Conservation (phyloP, 2,113 vertebrate genomes). For the Sarotherodon lohbergeri region DNA sequence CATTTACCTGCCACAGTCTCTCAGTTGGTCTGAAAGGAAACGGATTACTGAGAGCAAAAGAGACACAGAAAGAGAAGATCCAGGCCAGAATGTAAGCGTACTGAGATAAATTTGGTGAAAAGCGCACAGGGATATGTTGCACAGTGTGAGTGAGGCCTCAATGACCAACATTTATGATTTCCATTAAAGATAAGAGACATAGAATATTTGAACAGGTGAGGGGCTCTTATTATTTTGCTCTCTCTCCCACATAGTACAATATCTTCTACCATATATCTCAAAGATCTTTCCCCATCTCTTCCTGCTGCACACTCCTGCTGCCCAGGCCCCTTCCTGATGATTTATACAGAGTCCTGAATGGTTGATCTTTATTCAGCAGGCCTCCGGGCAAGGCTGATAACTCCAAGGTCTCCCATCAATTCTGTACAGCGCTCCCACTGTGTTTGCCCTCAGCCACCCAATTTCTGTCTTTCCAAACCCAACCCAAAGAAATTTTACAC, state of each 20-base stretch:
- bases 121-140: not conserved
- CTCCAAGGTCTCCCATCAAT: constrained; percentile 53
- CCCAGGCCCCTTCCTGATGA: constrained; percentile 11
- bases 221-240: not conserved
- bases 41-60: not conserved
- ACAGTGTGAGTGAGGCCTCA: not conserved
- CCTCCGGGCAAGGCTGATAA: constrained; percentile 47
- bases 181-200: not conserved
- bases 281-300: not conserved
- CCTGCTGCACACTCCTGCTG: not conserved
- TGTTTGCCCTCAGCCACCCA: not conserved
- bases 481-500: not conserved
- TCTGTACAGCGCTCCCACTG: not conserved
- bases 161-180: not conserved
- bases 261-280: not conserved
- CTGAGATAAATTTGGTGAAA: not conserved
- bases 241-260: not conserved
- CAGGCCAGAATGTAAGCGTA: not conserved
- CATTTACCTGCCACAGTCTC: not conserved
- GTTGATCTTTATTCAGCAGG: constrained; percentile 61
- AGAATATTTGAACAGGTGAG: not conserved
- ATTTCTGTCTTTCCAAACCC: not conserved
- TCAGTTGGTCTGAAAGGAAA: not conserved
- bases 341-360: constrained; percentile 33
- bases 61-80: not conserved